Percentiles rank a stretch among this genome's conserved stretches.
Evolutionary conservation across 2,797 vertebrate genomes (phyloP).

Genomic region (Podargus strigoides): DNA sequence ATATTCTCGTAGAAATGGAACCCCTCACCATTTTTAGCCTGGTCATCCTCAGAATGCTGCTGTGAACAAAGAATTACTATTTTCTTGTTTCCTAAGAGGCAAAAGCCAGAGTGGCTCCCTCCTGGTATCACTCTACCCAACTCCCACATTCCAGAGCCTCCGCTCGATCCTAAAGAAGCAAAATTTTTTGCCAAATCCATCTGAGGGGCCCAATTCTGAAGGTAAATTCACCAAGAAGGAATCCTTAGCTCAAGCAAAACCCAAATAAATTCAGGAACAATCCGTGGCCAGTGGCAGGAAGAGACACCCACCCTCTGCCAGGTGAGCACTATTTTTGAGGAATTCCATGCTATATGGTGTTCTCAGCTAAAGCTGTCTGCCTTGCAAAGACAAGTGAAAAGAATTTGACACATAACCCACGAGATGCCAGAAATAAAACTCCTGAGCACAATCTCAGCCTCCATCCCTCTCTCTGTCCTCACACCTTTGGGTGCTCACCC

Average conservation of each 20-base stretch:
- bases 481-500: not conserved
- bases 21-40: not conserved
- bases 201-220: not conserved
- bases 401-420: not conserved
- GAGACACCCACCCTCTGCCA: not conserved
- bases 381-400: not conserved
- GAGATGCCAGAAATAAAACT: not conserved
- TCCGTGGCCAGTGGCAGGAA: not conserved
- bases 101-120: not conserved
- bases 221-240: not conserved
- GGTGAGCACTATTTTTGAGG: not conserved
- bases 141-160: not conserved
- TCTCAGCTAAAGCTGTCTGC: not conserved
- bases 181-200: not conserved
- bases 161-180: not conserved
- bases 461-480: not conserved
- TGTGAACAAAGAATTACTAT: not conserved
- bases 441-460: not conserved
- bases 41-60: not conserved
- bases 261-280: not conserved
- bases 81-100: not conserved
- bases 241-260: not conserved
- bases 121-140: fast-evolving
- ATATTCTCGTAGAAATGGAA: not conserved
- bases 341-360: fast-evolving